Base-by-base conservation (phyloP, 2,888 invertebrate genomes). In the Lagria hirta region DNA sequence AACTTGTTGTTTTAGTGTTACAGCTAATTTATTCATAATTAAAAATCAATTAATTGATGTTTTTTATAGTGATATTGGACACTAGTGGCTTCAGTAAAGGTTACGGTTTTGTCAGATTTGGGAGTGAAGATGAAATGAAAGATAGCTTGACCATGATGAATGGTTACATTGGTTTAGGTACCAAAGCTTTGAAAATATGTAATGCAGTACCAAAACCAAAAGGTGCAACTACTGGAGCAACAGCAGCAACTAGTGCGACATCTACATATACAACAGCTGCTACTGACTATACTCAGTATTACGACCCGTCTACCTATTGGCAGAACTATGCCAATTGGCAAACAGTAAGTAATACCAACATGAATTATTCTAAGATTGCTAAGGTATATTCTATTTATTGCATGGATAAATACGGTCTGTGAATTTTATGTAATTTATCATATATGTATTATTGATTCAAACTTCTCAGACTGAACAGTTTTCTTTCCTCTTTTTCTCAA, bases 21-120 rank as follows among this genome's bases (percentile, higher is more conserved):
- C n/a, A n/a, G n/a, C n/a, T n/a, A n/a, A n/a, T n/a, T n/a, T n/a
- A n/a, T n/a, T n/a, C n/a, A n/a, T n/a, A n/a, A n/a, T n/a, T n/a
- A n/a, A n/a, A n/a, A n/a, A n/a, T n/a, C n/a, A n/a, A n/a, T n/a
- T n/a, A n/a, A n/a, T n/a, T n/a, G n/a, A n/a, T n/a, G n/a, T n/a
- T n/a, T n/a, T 27, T 76, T 77, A 15, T 72, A 88, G 95, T 96
- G 15, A 94, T 97, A 58, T 73, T 93, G 59, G 95, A 95, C 64
- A 83, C 79, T 52, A 82, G 87, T 46, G 95, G 96, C 2, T 88
- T 89, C 62, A 94, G 94, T 60, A 92, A 92, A 73, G 95, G 96
- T 7, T 97, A 94, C 70, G 97, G 96, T 3, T 96, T 97, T 72
- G 92, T 97, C 5, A 79, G 94, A 53, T 97, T 97, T 69, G 89